Evolutionary conservation across 2,888 invertebrate species (phyloP).

Genomic region (Iphiclides podalirius): DNA sequence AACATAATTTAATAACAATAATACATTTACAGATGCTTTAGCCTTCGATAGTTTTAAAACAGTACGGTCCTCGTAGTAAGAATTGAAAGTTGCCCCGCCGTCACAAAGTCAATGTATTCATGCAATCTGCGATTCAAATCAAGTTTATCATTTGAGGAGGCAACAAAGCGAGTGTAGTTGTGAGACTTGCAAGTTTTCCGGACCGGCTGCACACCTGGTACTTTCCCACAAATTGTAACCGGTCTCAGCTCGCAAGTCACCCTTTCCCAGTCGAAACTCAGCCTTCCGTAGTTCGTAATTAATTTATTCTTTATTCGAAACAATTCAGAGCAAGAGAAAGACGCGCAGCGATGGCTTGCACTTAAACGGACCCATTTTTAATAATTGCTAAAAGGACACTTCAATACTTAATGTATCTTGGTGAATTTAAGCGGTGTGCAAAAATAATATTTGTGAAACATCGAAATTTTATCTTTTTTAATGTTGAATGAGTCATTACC

Average conservation of each 20-base stretch:
- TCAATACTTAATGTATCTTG: conserved; percentile 17
- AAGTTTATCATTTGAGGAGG: conserved; percentile 73
- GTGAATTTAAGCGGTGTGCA: too few species aligned
- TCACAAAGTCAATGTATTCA: conserved; percentile 36
- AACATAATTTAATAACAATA: too few species aligned
- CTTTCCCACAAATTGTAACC: conserved; percentile 76
- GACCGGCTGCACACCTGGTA: conserved; percentile 66
- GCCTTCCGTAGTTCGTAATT: conserved; percentile 73
- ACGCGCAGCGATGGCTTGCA: conserved; percentile 63
- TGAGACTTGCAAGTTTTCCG: conserved; percentile 58
- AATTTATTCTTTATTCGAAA: conserved; percentile 79
- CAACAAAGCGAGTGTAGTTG: conserved; percentile 70
- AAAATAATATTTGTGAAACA: too few species aligned
- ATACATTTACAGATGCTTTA: neutral
- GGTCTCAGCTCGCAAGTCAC: conserved; percentile 64
- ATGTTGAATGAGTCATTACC: too few species aligned
- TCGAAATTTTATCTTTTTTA: too few species aligned
- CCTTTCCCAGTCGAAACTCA: conserved; percentile 56
- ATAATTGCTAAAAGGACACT: conserved; percentile 34
- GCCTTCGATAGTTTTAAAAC: conserved; percentile 14
- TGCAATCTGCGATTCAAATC: conserved; percentile 76
- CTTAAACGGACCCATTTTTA: conserved; percentile 78
- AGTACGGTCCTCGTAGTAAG: conserved; percentile 10
- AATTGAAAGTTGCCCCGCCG: conserved; percentile 11
- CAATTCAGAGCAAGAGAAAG: conserved; percentile 70